Evolutionary conservation across 2,888 invertebrate genomes (phyloP), one percentile per base, ranked within the genome.

Genomic region (Oxycera nigricornis): DNA sequence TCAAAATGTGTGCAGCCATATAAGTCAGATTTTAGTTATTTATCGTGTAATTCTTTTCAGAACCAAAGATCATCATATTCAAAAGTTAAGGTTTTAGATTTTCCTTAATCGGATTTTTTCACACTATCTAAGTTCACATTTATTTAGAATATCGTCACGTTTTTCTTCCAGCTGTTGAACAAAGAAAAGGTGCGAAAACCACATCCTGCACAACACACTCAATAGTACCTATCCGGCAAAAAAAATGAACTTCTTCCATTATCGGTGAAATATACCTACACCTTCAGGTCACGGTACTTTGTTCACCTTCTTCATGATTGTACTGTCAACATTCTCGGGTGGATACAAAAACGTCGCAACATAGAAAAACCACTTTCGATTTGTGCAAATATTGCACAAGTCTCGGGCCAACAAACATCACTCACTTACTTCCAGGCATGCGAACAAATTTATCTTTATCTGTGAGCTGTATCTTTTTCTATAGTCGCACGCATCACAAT

Each of bases 351-450:
- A 35, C 35, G 22, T n/a, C 7, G 20, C 62, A n/a, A 30, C 62
- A 31, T 39, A 67, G 67, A 67, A 41, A 67, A 67, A 67, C 67
- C 67, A 41, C 67, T 67, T 67, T 67, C 41, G 41, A 67, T 67
- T 67, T 67, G 67, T 67, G 26, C 67, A 67, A 67, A 67, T 67
- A 67, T 67, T 67, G 67, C 67, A 67, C 62, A 39, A 62, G 62
- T 39, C 31, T 3, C 46, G 11, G 6, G 11, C 46, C 6, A n/a
- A 26, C 6, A n/a, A 20, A 55, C 52, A 4, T 55, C 52, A 55
- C 7, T 11, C 20, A 55, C 3, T 20, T 24, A 55, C 9, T 30
- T 59, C 59, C 59, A 30, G 17, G 14, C 55, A 55, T 55, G 24
- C n/a, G 55, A 55, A 24, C 55, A 30, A 59, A 59, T 59, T 59